Base-by-base conservation (phyloP, 2,888 invertebrate species). In the Drosophila parthenogenetica region DNA sequence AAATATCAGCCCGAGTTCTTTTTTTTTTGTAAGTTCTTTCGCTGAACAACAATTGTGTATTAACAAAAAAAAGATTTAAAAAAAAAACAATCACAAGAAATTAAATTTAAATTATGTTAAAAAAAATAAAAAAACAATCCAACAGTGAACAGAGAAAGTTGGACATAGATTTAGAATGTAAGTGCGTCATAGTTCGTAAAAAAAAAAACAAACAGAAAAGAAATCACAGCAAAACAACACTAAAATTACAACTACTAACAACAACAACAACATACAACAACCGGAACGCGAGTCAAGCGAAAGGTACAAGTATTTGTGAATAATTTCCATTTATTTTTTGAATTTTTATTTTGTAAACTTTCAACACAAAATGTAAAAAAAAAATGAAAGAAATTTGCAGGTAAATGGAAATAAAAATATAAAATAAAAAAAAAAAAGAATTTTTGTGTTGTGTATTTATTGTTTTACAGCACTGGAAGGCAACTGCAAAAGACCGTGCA, bases 261-360 rank as follows among this genome's bases (percentile, higher is more conserved):
- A 43, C 61, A 19, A 19, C 29, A 53, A 32, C 57, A 45, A 49
- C 25, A 43, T 13, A 25, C 16, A 57, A 51, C 25, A 57, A 51
- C 25, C 32, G 66, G 61, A 61, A 17, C 59, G 25, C 50, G 8
- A 63, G 35, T 35, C 46, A 46, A 32, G 37, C 29, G 57, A 42
- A 76, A 76, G 67, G 74, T 77, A 77, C 72, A 60, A 77, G 49
- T 77, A 77, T 77, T 66, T 67, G 48, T 77, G 61, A 65, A 71
- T 65, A 46, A 62, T 72, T 67, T 62, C 55, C 42, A 49, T 35
- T 19, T 35, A 35, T 25, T 37, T 57, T 60, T 40, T 35, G 19
- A 32, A 49, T 49, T 70, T 58, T 46, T 58, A 58, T 40, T 61
- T 43, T 59, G 39, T 60, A 75, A 63, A 45, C 22, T 54, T 59